Conservation (phyloP, 2,113 vertebrate genomes). For the Gymnorhina tibicen region DNA sequence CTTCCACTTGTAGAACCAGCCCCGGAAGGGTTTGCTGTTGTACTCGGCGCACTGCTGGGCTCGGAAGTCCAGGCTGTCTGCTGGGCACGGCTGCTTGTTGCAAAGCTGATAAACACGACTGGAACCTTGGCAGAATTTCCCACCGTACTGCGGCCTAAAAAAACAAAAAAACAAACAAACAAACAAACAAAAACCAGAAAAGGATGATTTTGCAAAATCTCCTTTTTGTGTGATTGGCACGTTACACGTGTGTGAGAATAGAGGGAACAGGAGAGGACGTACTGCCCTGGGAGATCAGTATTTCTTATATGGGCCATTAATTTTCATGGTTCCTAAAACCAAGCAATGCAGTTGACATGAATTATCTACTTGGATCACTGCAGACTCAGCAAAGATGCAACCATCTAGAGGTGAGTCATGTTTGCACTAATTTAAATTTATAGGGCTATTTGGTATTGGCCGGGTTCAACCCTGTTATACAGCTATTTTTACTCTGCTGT, state of each 20-base stretch:
- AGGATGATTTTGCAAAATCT: neutral
- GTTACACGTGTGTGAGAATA: neutral
- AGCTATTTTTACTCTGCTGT: neutral
- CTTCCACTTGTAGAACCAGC: constrained; percentile 99
- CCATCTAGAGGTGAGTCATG: neutral
- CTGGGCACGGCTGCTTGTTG: constrained; percentile 77
- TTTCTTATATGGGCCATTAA: neutral
- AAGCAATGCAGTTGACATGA: neutral
- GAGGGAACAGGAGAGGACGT: neutral
- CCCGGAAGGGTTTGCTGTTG: constrained; percentile 96
- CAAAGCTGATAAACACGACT: constrained; percentile 89
- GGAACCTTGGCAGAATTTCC: constrained; percentile 88
- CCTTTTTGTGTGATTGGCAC: neutral
- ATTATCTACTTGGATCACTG: neutral
- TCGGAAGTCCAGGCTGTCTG: constrained; percentile 81
- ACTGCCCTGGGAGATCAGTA: neutral
- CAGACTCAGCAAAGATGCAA: constrained; percentile 40
- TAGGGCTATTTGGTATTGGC: neutral
- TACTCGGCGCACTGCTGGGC: constrained; percentile 94
- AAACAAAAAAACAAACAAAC: too few relatives aligned
- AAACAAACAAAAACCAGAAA: too few relatives aligned
- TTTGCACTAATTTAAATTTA: constrained; percentile 29
- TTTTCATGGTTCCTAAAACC: neutral
- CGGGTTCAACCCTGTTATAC: neutral
- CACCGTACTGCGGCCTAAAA: constrained; percentile 89